A percentile compares a stretch with the other conserved stretches of the same genome.
Conservation (phyloP, 2,113 vertebrate genomes). For the Nothocercus nigrocapillus region DNA sequence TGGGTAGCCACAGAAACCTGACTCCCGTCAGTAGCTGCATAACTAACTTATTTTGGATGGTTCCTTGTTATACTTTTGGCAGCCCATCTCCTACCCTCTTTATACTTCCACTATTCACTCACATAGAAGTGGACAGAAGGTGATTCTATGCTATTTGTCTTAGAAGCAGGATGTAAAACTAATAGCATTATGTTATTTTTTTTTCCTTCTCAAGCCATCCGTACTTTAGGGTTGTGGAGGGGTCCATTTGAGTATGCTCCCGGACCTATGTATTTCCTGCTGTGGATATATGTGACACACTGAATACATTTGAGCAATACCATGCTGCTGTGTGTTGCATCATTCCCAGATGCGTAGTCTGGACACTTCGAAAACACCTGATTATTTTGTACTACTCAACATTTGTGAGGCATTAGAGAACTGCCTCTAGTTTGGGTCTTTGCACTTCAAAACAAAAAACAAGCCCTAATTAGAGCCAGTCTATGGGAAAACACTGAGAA, state of each 20-base stretch:
- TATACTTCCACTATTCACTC: background rate
- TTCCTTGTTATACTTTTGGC: background rate
- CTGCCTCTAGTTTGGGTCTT: background rate
- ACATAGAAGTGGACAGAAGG: background rate
- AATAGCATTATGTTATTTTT: background rate
- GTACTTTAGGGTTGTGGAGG: background rate
- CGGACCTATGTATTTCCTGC: background rate
- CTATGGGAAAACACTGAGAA: background rate
- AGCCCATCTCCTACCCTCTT: background rate
- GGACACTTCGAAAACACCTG: background rate
- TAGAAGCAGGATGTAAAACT: background rate
- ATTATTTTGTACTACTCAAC: background rate
- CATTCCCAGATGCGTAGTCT: background rate
- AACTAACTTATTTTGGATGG: background rate
- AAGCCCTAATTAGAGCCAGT: background rate
- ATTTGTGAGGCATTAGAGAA: background rate
- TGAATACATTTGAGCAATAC: background rate
- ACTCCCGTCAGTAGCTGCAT: background rate
- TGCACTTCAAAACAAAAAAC: background rate
- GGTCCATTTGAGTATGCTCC: background rate
- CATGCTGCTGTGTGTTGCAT: background rate
- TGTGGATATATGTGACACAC: background rate
- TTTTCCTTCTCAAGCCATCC: background rate
- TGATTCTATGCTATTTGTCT: background rate
- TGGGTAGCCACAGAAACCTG: background rate